Base-by-base conservation (phyloP, 1,140 invertebrate genomes). In the Pemphigus obesinymphae region DNA sequence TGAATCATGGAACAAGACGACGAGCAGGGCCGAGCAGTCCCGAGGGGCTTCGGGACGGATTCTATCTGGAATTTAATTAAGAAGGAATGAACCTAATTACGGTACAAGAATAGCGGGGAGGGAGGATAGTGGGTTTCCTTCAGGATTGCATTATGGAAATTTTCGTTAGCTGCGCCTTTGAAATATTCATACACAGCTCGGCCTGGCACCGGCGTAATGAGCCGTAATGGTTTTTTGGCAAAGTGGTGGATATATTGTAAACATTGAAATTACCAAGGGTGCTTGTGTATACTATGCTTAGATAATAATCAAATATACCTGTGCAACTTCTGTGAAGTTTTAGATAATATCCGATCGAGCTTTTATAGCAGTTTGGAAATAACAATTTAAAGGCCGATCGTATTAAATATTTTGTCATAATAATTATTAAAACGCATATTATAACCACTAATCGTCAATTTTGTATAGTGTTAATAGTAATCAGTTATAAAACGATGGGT, bases 1-100 rank as follows among this genome's bases (percentile, higher is more conserved):
- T 80, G 76, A 80, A 80, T 80, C 76, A 63, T 34, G 76, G 53
- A 63, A 80, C 76, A 80, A 80, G 76, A 80, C 76, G 76, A 55
- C 76, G 76, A 63, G 8, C 76, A 20, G 76, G 34, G 15, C 55
- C 75, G 75, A 58, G 75, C 20, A 76, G 50, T 58, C 76, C 76
- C 55, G 55, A 43, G 76, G 76, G 55, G 17, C 37, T 63, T 61
- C 55, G 55, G 76, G 75, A 78, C 76, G 76, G 75, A 78, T 78
- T 58, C 75, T 40, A 17, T 80, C 55, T 23, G 23, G 55, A 80
- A 80, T 80, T 63, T 63, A 63, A 80, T 80, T 63, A 80, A 31
- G 50, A 40, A 58, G 75, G 53, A 78, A 58, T 58, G 75, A 80
- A 80, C 76, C 55, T 80, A 80, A 80, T 80, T 80, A 80, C 76